These are phyloP conservation scores for Harpalus rufipes DNA, from an alignment of 2,888 invertebrate species.

Conservation along the genomic window DNA sequence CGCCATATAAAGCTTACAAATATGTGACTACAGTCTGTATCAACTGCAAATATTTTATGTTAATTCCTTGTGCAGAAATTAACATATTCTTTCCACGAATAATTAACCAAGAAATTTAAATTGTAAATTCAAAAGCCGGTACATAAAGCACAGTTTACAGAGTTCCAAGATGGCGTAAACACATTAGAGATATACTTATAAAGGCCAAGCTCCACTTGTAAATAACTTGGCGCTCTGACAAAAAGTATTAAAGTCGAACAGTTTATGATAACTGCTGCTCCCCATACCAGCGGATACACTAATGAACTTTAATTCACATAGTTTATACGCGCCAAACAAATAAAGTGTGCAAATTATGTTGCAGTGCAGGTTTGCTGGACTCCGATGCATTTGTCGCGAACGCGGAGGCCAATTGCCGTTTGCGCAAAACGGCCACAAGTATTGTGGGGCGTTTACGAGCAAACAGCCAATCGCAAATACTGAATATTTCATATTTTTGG, in stretches of 20 bases:
- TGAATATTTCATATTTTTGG: slow-evolving; percentile 18
- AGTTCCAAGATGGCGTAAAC: slow-evolving; percentile 45
- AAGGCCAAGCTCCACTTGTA: slow-evolving; percentile 63
- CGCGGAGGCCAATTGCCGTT: slow-evolving; percentile 22
- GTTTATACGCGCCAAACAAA: slow-evolving; percentile 67
- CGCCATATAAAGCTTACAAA: background rate
- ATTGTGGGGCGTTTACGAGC: slow-evolving; percentile 30
- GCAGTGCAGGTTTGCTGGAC: slow-evolving; percentile 60
- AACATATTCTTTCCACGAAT: slow-evolving; percentile 29
- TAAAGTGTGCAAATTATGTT: slow-evolving; percentile 66
- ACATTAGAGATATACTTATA: slow-evolving; percentile 61
- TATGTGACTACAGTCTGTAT: slow-evolving; percentile 24
- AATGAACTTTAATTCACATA: slow-evolving; percentile 68
- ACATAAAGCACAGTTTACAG: slow-evolving; percentile 14
- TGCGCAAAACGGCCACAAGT: slow-evolving; percentile 34
- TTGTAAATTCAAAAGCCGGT: slow-evolving; percentile 30
- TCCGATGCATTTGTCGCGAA: slow-evolving; percentile 42
- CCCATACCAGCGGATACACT: slow-evolving; percentile 65
- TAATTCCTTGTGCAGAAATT: slow-evolving; percentile 46
- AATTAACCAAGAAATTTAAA: slow-evolving; percentile 52
- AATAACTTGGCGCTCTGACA: slow-evolving; percentile 64
- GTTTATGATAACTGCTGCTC: slow-evolving; percentile 63
- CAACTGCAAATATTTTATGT: slow-evolving; percentile 24
- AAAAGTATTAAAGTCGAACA: slow-evolving; percentile 66
- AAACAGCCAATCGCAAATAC: slow-evolving; percentile 4